Conservation (phyloP, 2,113 vertebrate genomes). For the Takifugu bimaculatus region DNA sequence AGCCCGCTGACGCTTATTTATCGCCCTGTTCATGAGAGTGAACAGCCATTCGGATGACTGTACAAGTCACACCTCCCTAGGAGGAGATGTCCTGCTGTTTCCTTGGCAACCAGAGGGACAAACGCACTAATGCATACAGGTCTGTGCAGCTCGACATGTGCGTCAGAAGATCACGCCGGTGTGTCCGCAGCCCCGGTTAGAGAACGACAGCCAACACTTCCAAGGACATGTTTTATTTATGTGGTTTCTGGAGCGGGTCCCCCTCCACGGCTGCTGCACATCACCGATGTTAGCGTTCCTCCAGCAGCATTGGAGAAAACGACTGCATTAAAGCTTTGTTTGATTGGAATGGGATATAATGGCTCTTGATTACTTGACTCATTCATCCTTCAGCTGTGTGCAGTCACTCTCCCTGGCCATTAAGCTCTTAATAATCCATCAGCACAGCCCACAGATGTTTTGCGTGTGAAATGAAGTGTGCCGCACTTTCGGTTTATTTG, state of each 20-base stretch:
- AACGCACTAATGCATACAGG: constrained; percentile 4
- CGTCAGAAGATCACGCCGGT: not conserved
- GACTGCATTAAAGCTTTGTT: too few species aligned
- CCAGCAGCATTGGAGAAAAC: constrained; percentile 20
- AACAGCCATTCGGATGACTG: constrained; percentile 20
- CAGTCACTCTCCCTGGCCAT: constrained; percentile 11
- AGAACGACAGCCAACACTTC: constrained; percentile 2
- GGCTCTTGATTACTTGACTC: constrained; percentile 26
- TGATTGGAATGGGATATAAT: too few species aligned
- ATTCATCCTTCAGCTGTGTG: constrained; percentile 14
- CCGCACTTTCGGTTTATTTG: too few species aligned
- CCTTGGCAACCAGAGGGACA: constrained; percentile 66
- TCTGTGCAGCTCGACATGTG: constrained; percentile 14
- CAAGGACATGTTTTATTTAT: constrained; percentile 17
- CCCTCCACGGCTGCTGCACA: not conserved
- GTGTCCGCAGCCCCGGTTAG: not conserved
- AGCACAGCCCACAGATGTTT: too few species aligned
- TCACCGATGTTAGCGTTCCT: constrained; percentile 30
- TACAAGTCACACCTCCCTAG: constrained; percentile 60
- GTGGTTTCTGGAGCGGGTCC: not conserved
- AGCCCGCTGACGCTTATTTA: not conserved
- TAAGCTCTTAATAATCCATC: not conserved
- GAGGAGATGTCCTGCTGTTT: constrained; percentile 70
- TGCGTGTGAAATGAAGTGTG: too few species aligned
- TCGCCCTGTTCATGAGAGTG: constrained; percentile 31